phyloP scores from a whole-genome alignment of 2,113 vertebrate genomes.

The Festucalex cinctus region DNA sequence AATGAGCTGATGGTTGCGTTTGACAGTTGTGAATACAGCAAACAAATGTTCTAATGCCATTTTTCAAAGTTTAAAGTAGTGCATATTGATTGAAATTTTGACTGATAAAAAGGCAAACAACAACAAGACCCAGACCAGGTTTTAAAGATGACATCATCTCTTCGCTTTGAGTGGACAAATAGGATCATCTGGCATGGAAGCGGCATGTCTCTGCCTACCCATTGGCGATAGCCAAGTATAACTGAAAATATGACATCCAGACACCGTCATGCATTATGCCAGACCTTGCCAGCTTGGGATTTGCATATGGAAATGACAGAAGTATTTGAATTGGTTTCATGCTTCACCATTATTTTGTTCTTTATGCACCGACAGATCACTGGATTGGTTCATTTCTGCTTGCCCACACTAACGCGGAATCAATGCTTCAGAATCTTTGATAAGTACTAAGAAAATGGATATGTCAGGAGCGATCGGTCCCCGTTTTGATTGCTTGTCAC shows the following conservation, averaged over 20 bases:
- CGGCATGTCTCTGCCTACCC: slow-evolving; percentile 36
- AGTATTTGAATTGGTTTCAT: slow-evolving; percentile 24
- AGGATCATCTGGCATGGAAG: slow-evolving; percentile 30
- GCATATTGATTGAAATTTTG: too few species aligned
- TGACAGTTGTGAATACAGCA: too few species aligned
- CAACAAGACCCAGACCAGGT: background rate
- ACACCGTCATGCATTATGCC: slow-evolving; percentile 59
- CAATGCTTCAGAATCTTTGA: slow-evolving; percentile 39
- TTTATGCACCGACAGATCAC: slow-evolving; percentile 15
- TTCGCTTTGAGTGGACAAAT: background rate
- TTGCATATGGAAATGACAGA: slow-evolving; percentile 19
- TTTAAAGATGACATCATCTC: background rate
- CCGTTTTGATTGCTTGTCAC: slow-evolving; percentile 40
- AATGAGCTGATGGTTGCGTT: too few species aligned
- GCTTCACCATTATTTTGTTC: slow-evolving; percentile 19
- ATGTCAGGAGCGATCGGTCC: slow-evolving; percentile 39
- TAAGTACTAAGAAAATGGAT: slow-evolving; percentile 39
- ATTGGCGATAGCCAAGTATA: slow-evolving; percentile 35
- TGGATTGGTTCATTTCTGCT: slow-evolving; percentile 16
- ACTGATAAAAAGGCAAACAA: too few species aligned
- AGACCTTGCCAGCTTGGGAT: slow-evolving; percentile 22
- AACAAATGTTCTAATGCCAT: too few species aligned
- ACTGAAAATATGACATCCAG: slow-evolving; percentile 23
- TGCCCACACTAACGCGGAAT: slow-evolving; percentile 34
- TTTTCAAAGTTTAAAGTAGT: too few species aligned